phyloP scores from a whole-genome alignment of 2,113 vertebrate species.

The Bagarius yarrelli region DNA sequence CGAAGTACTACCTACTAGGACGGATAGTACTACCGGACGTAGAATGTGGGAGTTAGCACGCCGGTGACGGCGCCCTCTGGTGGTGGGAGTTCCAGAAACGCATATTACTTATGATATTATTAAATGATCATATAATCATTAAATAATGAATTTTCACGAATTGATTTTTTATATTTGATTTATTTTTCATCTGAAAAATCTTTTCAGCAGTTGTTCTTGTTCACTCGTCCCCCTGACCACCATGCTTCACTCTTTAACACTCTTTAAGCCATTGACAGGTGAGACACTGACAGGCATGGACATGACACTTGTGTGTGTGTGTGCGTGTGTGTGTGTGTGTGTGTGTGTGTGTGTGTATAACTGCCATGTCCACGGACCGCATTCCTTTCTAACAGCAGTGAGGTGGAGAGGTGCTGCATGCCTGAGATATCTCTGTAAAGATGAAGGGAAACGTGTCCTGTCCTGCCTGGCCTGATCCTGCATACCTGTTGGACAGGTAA shows the following conservation, averaged over 20 bases:
- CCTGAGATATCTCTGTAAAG: conserved; percentile 48
- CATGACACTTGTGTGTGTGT: conserved; percentile 29
- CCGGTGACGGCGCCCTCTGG: too few relatives aligned
- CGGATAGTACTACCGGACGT: too few relatives aligned
- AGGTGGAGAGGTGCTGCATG: conserved; percentile 36
- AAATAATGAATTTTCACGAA: too few relatives aligned
- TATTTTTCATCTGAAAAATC: too few relatives aligned
- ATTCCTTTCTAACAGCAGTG: conserved; percentile 31
- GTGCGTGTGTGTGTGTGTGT: conserved; percentile 30
- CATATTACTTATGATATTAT: too few relatives aligned
- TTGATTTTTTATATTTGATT: too few relatives aligned
- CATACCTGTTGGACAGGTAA: conserved; percentile 41
- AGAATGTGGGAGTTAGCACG: too few relatives aligned
- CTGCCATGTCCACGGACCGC: conserved; percentile 20
- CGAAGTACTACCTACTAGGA: too few relatives aligned
- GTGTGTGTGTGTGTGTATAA: conserved; percentile 29
- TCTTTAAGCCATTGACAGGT: conserved; percentile 11
- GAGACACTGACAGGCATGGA: conserved; percentile 32
- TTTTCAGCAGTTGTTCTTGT: too few relatives aligned
- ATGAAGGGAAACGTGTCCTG: conserved; percentile 41
- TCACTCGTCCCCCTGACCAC: not conserved
- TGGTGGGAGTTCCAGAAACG: too few relatives aligned
- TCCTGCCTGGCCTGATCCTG: conserved; percentile 40
- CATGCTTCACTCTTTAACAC: conserved; percentile 1
- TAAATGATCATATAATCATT: too few relatives aligned